These are phyloP conservation scores for Xylota segnis DNA, from an alignment of 2,888 invertebrate genomes.

Conservation along the genomic window DNA sequence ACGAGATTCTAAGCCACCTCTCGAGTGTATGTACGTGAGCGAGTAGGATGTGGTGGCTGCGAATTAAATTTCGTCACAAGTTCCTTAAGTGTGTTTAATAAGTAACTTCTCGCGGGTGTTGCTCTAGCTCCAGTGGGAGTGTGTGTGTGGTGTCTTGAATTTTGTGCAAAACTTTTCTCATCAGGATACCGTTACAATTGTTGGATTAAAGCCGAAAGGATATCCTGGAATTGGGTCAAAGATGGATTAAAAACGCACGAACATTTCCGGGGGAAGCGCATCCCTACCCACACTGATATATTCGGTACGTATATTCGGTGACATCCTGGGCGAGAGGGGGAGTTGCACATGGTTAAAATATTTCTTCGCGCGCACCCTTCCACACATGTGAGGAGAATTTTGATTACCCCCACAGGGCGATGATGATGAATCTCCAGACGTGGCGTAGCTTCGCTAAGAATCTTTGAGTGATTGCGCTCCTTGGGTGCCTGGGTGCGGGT, in stretches of 20 bases:
- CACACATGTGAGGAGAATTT: conserved; percentile 54
- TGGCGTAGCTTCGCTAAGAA: conserved; percentile 9
- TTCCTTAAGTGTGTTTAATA: conserved; percentile 30
- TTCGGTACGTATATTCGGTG: conserved; percentile 56
- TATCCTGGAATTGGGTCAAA: conserved; percentile 70
- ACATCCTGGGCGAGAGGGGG: conserved; percentile 8
- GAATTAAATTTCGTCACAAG: conserved; percentile 57
- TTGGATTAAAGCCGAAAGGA: conserved; percentile 61
- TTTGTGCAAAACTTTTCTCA: conserved; percentile 35
- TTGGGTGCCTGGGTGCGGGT: too few relatives aligned
- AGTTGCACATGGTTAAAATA: conserved; percentile 2
- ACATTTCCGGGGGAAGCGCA: conserved; percentile 41
- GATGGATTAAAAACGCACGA: conserved; percentile 71
- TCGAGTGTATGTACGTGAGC: conserved; percentile 14
- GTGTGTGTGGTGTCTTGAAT: conserved; percentile 21
- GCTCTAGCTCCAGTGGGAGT: neutral
- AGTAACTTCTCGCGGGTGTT: conserved; percentile 48
- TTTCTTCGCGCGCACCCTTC: conserved; percentile 36
- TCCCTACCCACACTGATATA: conserved; percentile 24
- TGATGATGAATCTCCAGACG: conserved; percentile 53
- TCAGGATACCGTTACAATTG: conserved; percentile 46
- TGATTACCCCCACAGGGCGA: conserved; percentile 35
- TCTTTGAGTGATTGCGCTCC: conserved; percentile 33
- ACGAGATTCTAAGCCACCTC: conserved; percentile 24
- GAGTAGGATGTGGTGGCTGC: conserved; percentile 47